Conservation (phyloP, 2,113 vertebrate species). For the Poeciliopsis prolifica region DNA sequence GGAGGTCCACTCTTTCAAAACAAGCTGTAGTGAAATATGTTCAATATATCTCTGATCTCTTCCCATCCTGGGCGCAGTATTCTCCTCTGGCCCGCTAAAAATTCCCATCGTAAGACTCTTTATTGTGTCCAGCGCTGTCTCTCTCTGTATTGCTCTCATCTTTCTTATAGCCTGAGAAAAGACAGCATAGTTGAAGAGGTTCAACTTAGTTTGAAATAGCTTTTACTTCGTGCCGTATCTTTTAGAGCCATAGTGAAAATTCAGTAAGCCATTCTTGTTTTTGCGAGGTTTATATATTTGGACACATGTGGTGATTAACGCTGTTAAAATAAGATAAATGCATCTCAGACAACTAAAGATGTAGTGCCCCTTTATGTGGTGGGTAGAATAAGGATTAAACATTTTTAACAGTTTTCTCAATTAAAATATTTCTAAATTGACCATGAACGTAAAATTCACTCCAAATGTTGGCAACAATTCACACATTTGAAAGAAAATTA, state of each 20-base stretch:
- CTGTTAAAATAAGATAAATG: neutral
- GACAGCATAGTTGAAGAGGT: conserved; percentile 24
- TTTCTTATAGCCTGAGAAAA: conserved; percentile 28
- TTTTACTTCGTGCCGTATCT: neutral
- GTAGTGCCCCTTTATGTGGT: neutral
- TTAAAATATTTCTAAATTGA: no score
- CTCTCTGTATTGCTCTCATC: conserved; percentile 37
- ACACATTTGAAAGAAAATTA: no score
- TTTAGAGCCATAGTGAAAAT: neutral
- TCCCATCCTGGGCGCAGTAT: conserved; percentile 5
- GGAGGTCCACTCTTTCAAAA: conserved; percentile 24
- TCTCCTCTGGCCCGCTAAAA: conserved; percentile 14
- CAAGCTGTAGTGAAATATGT: conserved; percentile 28
- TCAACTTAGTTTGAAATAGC: conserved; percentile 27
- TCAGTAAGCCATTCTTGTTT: neutral
- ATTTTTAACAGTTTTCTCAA: no score
- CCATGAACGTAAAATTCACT: no score
- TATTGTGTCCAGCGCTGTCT: conserved; percentile 12
- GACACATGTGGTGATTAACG: no score
- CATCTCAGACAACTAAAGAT: neutral
- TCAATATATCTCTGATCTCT: conserved; percentile 25
- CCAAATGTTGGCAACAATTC: no score
- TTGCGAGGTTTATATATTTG: neutral
- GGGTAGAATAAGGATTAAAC: no score
- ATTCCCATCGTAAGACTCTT: conserved; percentile 39